Conservation (phyloP, 2,888 invertebrate species). For the Nomada ruficornis region DNA sequence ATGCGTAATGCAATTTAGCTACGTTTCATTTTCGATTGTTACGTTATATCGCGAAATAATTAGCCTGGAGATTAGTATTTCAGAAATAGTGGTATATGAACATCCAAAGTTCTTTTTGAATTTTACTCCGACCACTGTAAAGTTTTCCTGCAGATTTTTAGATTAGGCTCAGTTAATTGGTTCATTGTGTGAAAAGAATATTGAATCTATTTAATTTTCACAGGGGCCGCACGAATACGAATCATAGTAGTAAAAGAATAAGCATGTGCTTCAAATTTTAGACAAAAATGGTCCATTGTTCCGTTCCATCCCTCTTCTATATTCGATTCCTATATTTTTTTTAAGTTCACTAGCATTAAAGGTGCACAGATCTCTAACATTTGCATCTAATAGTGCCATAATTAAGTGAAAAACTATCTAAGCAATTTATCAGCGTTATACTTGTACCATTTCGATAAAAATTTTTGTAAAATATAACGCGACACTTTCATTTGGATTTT, state of each 20-base stretch:
- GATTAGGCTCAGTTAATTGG: slow-evolving; percentile 61
- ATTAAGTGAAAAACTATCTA: slow-evolving; percentile 59
- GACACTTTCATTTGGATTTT: slow-evolving; percentile 64
- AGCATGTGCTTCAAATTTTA: slow-evolving; percentile 75
- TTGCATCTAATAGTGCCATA: slow-evolving; percentile 52
- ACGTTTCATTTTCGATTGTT: slow-evolving; percentile 17
- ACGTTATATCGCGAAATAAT: slow-evolving; percentile 45
- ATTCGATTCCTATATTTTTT: slow-evolving; percentile 47
- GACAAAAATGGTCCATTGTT: slow-evolving; percentile 79
- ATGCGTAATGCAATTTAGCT: slow-evolving; percentile 51
- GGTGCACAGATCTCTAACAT: slow-evolving; percentile 56
- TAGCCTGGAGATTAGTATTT: slow-evolving; percentile 33
- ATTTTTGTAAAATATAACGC: slow-evolving; percentile 57
- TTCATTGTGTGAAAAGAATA: slow-evolving; percentile 62
- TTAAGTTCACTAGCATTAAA: slow-evolving; percentile 50
- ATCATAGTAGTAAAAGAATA: slow-evolving; percentile 79
- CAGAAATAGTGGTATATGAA: slow-evolving; percentile 46
- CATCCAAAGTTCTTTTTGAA: slow-evolving; percentile 25
- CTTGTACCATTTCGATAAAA: slow-evolving; percentile 42
- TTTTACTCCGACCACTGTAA: slow-evolving; percentile 56
- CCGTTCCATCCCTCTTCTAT: slow-evolving; percentile 67
- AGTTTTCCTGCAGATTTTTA: slow-evolving; percentile 51
- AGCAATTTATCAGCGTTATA: slow-evolving; percentile 47
- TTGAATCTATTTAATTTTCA: slow-evolving; percentile 64
- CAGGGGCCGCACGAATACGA: slow-evolving; percentile 68